Percentiles rank a stretch among this genome's conserved stretches.
Conservation (phyloP, 2,113 vertebrate genomes). For the Craseonycteris thonglongyai region DNA sequence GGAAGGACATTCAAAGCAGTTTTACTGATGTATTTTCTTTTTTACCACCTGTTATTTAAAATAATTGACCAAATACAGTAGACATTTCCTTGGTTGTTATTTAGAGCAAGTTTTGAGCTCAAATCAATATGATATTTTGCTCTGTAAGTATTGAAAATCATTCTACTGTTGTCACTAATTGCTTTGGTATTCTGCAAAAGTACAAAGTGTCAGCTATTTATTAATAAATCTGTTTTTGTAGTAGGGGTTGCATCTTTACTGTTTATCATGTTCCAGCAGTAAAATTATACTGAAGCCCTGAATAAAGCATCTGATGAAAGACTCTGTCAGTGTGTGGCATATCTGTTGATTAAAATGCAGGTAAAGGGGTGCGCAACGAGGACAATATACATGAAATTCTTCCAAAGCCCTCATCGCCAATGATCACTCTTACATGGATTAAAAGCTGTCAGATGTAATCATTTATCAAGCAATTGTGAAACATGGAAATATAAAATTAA, state of each 20-base stretch:
- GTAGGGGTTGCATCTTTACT: conserved; percentile 43
- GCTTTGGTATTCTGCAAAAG: conserved; percentile 63
- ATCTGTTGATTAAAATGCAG: conserved; percentile 61
- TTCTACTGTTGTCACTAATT: conserved; percentile 67
- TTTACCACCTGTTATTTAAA: conserved; percentile 37
- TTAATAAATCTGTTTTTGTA: conserved; percentile 72
- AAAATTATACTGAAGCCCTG: conserved; percentile 30
- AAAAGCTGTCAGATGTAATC: conserved; percentile 46
- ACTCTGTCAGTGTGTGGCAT: conserved; percentile 44
- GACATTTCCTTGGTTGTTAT: conserved; percentile 40
- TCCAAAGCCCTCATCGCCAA: neutral
- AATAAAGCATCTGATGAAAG: conserved; percentile 56
- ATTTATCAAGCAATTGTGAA: conserved; percentile 49
- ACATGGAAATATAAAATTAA: conserved; percentile 55
- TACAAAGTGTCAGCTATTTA: conserved; percentile 67
- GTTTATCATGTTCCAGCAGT: conserved; percentile 47
- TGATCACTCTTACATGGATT: conserved; percentile 45
- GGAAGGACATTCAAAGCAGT: neutral
- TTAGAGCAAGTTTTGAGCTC: conserved; percentile 55
- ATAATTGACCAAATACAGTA: conserved; percentile 40
- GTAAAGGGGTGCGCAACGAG: neutral
- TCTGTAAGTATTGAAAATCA: conserved; percentile 60
- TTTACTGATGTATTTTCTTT: conserved; percentile 20
- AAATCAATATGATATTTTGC: conserved; percentile 67
- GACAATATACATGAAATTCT: neutral